Conservation (phyloP, 1,140 invertebrate genomes). For the Psix sp. region DNA sequence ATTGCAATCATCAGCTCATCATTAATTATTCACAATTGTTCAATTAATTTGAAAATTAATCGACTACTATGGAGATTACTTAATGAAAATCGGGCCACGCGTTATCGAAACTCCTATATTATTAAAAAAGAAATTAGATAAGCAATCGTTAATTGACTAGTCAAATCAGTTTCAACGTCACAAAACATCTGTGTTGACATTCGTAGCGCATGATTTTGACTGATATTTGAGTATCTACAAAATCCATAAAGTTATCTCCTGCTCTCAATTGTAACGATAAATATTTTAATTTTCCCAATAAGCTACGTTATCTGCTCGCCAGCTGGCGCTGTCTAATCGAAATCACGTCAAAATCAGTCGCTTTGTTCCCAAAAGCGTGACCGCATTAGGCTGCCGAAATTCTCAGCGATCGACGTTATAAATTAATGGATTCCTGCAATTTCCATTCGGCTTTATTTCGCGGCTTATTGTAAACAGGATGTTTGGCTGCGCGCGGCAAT, state of each 20-base stretch:
- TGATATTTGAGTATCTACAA: no score
- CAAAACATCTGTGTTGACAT: no score
- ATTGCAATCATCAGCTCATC: conserved; percentile 26
- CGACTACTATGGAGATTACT: background rate
- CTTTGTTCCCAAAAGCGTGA: conserved; percentile 22
- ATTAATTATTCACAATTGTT: conserved; percentile 23
- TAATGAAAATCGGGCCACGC: no score
- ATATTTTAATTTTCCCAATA: conserved; percentile 34
- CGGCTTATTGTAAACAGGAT: conserved; percentile 57
- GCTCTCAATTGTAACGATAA: conserved; percentile 11
- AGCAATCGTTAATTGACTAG: no score
- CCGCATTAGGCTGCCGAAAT: conserved; percentile 25
- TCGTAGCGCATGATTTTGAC: no score
- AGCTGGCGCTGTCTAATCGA: conserved; percentile 28
- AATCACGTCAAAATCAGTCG: conserved; percentile 3
- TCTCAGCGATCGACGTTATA: conserved; percentile 30
- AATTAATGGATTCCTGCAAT: conserved; percentile 54
- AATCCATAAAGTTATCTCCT: no score
- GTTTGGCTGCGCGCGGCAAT: conserved; percentile 45
- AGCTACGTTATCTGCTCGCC: conserved; percentile 23
- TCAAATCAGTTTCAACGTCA: no score
- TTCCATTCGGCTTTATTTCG: conserved; percentile 49
- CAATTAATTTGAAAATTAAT: conserved; percentile 1
- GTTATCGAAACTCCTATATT: no score
- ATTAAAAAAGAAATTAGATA: no score